Conservation (phyloP, 2,888 invertebrate species). For the Erebia epiphron region DNA sequence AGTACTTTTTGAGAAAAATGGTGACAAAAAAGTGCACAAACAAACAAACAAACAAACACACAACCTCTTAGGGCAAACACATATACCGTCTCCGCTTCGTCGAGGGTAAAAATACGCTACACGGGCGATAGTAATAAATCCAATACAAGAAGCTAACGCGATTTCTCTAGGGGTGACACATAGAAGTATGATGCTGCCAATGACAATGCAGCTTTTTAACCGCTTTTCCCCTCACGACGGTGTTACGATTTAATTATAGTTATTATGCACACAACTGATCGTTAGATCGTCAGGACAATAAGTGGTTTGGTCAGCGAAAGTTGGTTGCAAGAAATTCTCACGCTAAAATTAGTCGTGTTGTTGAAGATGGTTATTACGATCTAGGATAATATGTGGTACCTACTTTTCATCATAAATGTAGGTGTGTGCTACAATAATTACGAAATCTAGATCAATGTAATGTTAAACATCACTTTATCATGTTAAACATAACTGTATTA, state of each 20-base stretch:
- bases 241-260: constrained; percentile 64
- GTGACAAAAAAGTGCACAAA: no score
- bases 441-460: neutral
- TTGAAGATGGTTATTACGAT: neutral
- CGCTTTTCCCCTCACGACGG: constrained; percentile 21
- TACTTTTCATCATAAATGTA: no score
- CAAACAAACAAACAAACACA: no score
- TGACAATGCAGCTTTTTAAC: constrained; percentile 30
- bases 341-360: constrained; percentile 30
- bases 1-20: no score
- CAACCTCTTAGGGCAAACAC: no score
- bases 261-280: constrained; percentile 59
- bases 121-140: no score
- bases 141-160: no score
- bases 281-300: constrained; percentile 53
- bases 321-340: constrained; percentile 51
- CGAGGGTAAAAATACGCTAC: no score
- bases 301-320: constrained; percentile 44
- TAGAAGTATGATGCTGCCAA: constrained; percentile 47
- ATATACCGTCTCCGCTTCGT: no score
- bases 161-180: constrained; percentile 30
- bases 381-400: neutral
- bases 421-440: neutral
- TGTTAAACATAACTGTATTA: no score
- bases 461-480: neutral